phyloP scores from a whole-genome alignment of 2,888 invertebrate species.

The Drosophila aldrichi region DNA sequence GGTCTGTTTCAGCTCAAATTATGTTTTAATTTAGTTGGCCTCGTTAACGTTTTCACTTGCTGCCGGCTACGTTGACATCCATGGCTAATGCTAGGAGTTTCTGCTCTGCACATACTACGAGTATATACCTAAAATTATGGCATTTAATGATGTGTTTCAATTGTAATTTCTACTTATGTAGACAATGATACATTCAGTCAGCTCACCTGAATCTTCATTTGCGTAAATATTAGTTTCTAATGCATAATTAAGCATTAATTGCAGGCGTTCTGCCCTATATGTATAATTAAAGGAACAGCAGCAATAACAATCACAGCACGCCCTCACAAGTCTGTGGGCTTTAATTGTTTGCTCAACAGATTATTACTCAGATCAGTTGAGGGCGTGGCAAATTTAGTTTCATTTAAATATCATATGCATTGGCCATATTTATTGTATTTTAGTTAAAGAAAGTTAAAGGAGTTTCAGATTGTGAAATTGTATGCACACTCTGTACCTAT shows the following conservation, averaged over 20 bases:
- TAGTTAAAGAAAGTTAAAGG: not conserved
- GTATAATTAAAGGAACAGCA: not conserved
- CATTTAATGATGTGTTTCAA: not conserved
- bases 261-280: not conserved
- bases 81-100: not conserved
- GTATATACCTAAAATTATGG: not conserved
- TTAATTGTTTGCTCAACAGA: not conserved
- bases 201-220: not conserved
- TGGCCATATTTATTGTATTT: no score
- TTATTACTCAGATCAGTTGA: not conserved
- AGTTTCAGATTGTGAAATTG: not conserved
- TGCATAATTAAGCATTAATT: constrained; percentile 21
- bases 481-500: not conserved
- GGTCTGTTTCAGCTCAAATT: constrained; percentile 44
- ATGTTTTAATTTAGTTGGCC: constrained; percentile 66
- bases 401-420: not conserved
- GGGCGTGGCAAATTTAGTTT: not conserved
- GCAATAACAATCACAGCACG: not conserved
- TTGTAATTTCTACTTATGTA: not conserved
- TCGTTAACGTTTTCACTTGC: constrained; percentile 50
- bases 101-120: not conserved
- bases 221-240: constrained; percentile 16
- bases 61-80: constrained; percentile 34
- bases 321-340: not conserved
- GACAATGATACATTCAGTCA: not conserved